phyloP scores from a whole-genome alignment of 1,140 invertebrate species.

The Dryas iulia region DNA sequence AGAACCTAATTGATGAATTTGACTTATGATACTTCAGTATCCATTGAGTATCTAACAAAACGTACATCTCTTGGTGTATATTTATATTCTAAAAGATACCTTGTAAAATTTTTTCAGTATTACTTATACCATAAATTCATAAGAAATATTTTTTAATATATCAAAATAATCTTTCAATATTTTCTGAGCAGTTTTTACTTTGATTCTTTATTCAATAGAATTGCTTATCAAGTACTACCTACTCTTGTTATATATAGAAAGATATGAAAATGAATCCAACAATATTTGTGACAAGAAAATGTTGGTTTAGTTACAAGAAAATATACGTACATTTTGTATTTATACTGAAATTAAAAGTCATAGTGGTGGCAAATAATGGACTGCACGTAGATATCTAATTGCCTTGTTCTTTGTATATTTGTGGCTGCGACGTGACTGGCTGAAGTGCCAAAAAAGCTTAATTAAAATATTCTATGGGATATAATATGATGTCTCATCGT shows the following conservation, averaged over 20 bases:
- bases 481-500: neutral
- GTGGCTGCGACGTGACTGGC: slow-evolving; percentile 18
- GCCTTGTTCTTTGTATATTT: slow-evolving; percentile 14
- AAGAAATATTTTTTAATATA: neutral
- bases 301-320: neutral
- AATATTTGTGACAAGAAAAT: neutral
- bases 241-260: neutral
- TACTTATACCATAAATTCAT: too few species aligned
- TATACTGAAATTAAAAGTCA: slow-evolving; percentile 12
- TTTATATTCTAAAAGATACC: too few species aligned
- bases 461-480: slow-evolving; percentile 7
- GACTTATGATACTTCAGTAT: too few species aligned
- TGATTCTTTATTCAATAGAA: neutral
- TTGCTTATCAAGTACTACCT: too few species aligned
- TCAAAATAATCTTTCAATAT: neutral
- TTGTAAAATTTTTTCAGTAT: too few species aligned
- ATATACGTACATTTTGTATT: neutral
- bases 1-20: too few species aligned
- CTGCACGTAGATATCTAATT: slow-evolving; percentile 21
- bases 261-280: neutral
- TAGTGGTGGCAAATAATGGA: slow-evolving; percentile 6
- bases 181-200: neutral
- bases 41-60: too few species aligned
- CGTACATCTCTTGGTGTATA: too few species aligned
- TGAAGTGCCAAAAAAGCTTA: slow-evolving; percentile 17